Evolutionary conservation across 2,797 vertebrate genomes (phyloP), one percentile per base, ranked within the genome.

Genomic region (Luscinia megarhynchos): DNA sequence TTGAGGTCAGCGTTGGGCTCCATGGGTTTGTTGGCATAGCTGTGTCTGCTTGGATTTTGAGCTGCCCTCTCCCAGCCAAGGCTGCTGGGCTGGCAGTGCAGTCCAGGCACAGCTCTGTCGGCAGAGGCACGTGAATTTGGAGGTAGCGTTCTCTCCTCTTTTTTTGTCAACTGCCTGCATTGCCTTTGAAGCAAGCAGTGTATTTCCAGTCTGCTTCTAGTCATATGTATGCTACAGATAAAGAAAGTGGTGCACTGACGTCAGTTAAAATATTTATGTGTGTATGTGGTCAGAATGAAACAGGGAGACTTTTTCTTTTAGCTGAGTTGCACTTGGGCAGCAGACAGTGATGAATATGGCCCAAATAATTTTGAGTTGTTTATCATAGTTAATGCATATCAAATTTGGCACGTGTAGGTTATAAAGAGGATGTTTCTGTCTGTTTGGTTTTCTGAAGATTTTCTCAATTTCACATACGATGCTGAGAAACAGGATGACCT

Each of bases 61-160:
- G 26, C 78, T 40, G 24, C 29, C 59, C 34, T 15, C 45, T 38
- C 36, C 48, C 4, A 0, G 91, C 91, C 89, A 84, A 81, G 43
- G 51, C 80, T 88, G 64, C 91, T 36, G 76, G 53, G 38, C 40
- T 83, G 80, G 73, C 50, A 63, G 32, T 0, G 0, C 2, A 3
- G 34, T 57, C 18, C 0, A 0, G 45, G 36, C 0, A 0, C 74
- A 51, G 40, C 32, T 32, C 51, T 26, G 27, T 82, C 19, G 0
- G 40, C 21, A 9, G 58, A 87, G 20, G 24, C 2, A 3, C 0
- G 0, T 51, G n/a, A 85, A 79, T 73, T 83, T 10, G 5, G 45
- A 68, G 61, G 29, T 4, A 3, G 14, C 2, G 0, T 59, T 89
- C 72, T 55, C 30, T 46, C 46, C 46, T 63, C 38, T 81, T 34